These are phyloP conservation scores for Diprion similis DNA, from an alignment of 1,140 invertebrate species.

Conservation along the genomic window DNA sequence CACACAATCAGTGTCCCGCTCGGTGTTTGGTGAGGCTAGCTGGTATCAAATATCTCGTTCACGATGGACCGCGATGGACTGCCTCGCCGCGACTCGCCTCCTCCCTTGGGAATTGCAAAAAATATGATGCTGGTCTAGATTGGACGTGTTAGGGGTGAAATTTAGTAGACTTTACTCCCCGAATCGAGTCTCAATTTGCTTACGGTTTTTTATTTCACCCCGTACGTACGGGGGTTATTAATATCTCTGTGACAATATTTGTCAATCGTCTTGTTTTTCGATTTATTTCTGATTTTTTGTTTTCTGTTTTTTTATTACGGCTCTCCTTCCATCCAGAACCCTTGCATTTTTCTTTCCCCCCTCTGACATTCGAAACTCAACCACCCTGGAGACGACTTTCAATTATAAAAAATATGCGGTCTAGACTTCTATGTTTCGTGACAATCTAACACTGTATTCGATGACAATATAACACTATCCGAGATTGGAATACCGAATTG, in stretches of 20 bases:
- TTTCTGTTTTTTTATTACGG: neutral
- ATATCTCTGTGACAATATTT: neutral
- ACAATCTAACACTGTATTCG: no score
- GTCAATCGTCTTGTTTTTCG: no score
- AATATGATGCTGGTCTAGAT: slow-evolving; percentile 12
- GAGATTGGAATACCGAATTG: no score
- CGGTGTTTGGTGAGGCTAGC: slow-evolving; percentile 12
- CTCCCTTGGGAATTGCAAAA: slow-evolving; percentile 10
- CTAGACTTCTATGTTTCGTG: no score
- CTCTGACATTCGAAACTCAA: neutral
- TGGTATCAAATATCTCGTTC: slow-evolving; percentile 14
- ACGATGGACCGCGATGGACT: neutral
- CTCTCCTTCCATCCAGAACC: neutral
- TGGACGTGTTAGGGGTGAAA: slow-evolving; percentile 14
- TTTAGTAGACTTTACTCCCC: slow-evolving; percentile 1
- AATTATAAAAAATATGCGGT: no score
- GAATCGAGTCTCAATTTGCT: slow-evolving; percentile 7
- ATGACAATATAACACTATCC: no score
- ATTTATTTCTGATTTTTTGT: neutral
- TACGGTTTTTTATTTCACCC: slow-evolving; percentile 2
- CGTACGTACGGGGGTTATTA: neutral
- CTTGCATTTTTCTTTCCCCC: neutral
- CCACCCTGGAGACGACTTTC: no score
- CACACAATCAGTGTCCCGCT: slow-evolving; percentile 1
- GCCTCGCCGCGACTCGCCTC: neutral